Base-by-base conservation (phyloP, 2,888 invertebrate species). In the Xanthorhoe designata region DNA sequence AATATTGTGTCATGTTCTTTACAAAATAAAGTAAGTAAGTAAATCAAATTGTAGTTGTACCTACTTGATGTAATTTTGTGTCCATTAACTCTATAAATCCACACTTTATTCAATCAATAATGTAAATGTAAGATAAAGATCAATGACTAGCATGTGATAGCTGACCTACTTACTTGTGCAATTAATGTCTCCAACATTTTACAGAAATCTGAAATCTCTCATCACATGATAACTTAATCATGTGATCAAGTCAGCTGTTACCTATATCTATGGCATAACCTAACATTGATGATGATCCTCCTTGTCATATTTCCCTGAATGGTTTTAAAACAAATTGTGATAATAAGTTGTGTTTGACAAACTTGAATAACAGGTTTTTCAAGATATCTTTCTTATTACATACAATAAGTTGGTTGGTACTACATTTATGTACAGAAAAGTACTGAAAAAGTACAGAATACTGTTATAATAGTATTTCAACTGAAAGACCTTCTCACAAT, bases 191-290 rank as follows among this genome's bases (percentile, higher is more conserved):
- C 29, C 13, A 13, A 18, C 4, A 8, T n/a, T 17, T 9, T 13
- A 24, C 3, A 42, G 10, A 19, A 42, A 13, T 52, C 68, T 71
- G 19, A 18, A 66, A 80, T 89, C n/a, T n/a, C n/a, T n/a, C n/a
- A n/a, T n/a, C 89, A 90, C 88, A 88, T 90, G 91, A 90, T 76
- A 68, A 68, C 77, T 64, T 73, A 51, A 76, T 87, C 90, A 90
- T 87, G 87, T 90, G 90, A 90, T 72, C 66, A 61, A 76, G 79
- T 86, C 83, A 84, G 80, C 82, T 82, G 84, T 75, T 78, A 3
- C 24, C 24, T 24, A 49, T 70, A 68, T 67, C 54, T 56, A 50
- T 60, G 9, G 2, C 18, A 19, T 61, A 51, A 42, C 54, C 58
- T 68, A 56, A 56, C 50, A 65, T 58, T 45, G 1, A 45, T 35